Evolutionary conservation across 2,888 invertebrate species (phyloP), one percentile per base, ranked within the genome.

Genomic region (Biston stratarius): DNA sequence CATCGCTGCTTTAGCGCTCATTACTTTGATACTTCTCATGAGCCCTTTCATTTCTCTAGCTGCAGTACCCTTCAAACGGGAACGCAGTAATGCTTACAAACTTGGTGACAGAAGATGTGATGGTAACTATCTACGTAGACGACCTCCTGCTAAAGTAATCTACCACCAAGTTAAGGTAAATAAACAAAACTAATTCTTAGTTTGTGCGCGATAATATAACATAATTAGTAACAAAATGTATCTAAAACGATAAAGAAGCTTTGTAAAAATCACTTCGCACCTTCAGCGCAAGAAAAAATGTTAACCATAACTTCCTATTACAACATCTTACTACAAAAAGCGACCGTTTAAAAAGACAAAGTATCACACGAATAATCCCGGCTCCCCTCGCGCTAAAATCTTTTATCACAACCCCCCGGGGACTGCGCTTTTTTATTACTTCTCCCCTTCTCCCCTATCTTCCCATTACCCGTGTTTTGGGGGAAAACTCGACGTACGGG

Each of bases 271-370:
- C 63, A 61, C 53, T 61, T 64, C 40, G 42, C 42, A 42, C 55
- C 38, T 60, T 55, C 53, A 47, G 61, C 53, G 24, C 57, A 56
- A 45, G 57, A 68, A 59, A 64, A 66, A 63, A 49, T 69, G 53
- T 48, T 67, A 51, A 60, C 56, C 67, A 69, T 72, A 71, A 70
- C 65, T 73, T 62, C 44, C 62, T 47, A 55, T 62, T 65, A 70
- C 64, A 58, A 78, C 79, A 75, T 77, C 76, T 81, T 71, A 76
- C 74, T 70, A 69, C 75, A 77, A 82, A 85, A 83, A 81, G 80
- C 75, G 74, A 74, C 77, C 87, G 84, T 85, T 90, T 89, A 87
- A 90, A 88, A 89, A 88, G 88, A 90, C 90, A 91, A 90, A 90
- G 89, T 90, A 90, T 89, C 88, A 85, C 86, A 80, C 86, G 82